Base-by-base conservation (phyloP, 1,140 invertebrate species). In the Neodiprion pinetum region DNA sequence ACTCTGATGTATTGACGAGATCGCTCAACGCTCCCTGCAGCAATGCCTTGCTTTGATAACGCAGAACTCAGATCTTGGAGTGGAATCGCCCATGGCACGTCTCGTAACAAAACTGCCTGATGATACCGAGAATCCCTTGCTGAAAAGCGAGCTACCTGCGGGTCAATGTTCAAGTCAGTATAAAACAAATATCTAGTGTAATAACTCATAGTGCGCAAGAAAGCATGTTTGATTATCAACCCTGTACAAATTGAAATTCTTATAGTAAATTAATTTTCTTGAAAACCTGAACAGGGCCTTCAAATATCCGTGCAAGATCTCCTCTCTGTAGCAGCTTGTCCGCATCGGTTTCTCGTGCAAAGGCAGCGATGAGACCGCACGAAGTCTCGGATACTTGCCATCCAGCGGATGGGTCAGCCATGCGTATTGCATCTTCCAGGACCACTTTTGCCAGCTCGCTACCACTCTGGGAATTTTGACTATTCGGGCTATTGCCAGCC, bases 61-160 rank as follows among this genome's bases (percentile, higher is more conserved):
- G 88, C 87, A 0, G 87, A 86, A 68, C 82, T 86, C 0, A 90
- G 72, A 77, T 90, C 89, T 72, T 88, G 82, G 4, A 90, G 75
- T 0, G 87, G 88, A 66, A 90, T 89, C 0, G 88, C 88, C 87
- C 86, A 88, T 2, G 89, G 89, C n/a, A 90, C 85, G 21, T 89
- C 88, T 11, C 84, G 82, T 48, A 90, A 71, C 7, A 89, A 71
- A 11, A 89, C 80, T 1, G 83, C 83, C 74, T 90, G 87, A 23
- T 83, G 81, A 72, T 89, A 88, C 14, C 84, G 78, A 9, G 83
- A 83, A 74, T 89, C 88, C 76, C 83, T 85, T n/a, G 86, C 84
- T 7, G 84, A 86, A 78, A 90, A 89, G 73, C 87, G 82, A 5
- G 87, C 88, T 11, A 88, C 87, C 87, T 86, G 28, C 71, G 21